Base-by-base conservation (phyloP, 2,888 invertebrate genomes). In the Ethmia dodecea region DNA sequence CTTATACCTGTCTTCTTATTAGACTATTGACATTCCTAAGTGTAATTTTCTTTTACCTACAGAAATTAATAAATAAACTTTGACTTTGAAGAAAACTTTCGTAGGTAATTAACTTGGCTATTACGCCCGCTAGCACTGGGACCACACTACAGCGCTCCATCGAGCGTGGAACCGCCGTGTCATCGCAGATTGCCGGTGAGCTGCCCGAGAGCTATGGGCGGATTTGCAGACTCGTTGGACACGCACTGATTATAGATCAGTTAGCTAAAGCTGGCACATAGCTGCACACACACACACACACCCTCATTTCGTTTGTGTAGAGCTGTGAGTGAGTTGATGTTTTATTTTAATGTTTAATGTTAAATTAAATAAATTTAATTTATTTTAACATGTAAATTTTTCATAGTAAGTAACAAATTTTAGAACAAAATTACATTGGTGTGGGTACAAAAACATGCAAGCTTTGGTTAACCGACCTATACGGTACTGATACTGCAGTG, bases 91-190 rank as follows among this genome's bases (percentile, higher is more conserved):
- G n/a, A 13, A 28, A 28, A 28, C 8, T 8, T 13, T 6, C 13
- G 28, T 9, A 13, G n/a, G 9, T n/a, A n/a, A n/a, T n/a, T 25
- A 25, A 25, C 6, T 9, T 25, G 6, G 3, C 3, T 22, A 5
- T 6, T 33, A 26, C 12, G 22, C 18, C 31, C 67, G 61, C 68
- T 55, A 1, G 3, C 31, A 62, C 12, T 54, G 33, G 12, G 27
- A 20, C 61, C 55, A 10, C 33, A 48, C 47, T 5, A 3, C 12
- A 34, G 38, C 48, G 60, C 55, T 64, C 55, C 63, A 68, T 65
- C 58, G 71, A 65, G 59, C 61, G 45, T 53, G 50, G 57, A 70
- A 69, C 43, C 51, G 75, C 64, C 55, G 43, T 55, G 74, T 80
- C 80, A 80, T 69, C 67, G 49, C 49, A 61, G 71, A 69, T 11